A percentile compares a stretch with the other conserved stretches of the same genome.
Conservation (phyloP, 2,113 vertebrate genomes). For the Salvator merianae region DNA sequence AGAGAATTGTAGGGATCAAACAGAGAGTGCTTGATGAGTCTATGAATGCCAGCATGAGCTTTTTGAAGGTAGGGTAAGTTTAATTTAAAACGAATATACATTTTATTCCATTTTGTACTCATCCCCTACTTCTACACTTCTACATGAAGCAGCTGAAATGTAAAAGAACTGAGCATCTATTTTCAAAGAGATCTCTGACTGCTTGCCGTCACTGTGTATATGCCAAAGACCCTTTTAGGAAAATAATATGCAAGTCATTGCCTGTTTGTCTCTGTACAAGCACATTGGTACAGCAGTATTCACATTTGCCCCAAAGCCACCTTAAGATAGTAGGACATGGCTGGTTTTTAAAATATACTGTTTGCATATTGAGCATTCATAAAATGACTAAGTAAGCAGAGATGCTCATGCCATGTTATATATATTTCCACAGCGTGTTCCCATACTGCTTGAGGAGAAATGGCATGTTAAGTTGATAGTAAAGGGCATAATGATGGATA, state of each 20-base stretch:
- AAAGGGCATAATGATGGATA: constrained; percentile 32
- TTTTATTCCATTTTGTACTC: background rate
- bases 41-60: background rate
- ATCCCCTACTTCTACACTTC: background rate
- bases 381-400: background rate
- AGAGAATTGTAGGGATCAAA: background rate
- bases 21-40: background rate
- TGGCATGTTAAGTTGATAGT: background rate
- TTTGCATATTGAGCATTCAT: background rate
- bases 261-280: background rate
- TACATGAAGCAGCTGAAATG: background rate
- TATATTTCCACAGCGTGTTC: background rate
- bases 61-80: background rate
- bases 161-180: background rate
- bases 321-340: background rate
- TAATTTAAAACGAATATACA: background rate
- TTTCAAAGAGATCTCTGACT: background rate
- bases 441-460: constrained; percentile 3
- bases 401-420: background rate
- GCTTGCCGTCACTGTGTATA: background rate
- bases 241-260: background rate
- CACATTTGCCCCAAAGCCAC: background rate
- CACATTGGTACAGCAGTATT: background rate
- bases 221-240: background rate
- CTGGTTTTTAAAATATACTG: background rate